A percentile compares a stretch with the other conserved stretches of the same genome.
Conservation (phyloP, 2,888 invertebrate species). For the Chromoteleia sp. region DNA sequence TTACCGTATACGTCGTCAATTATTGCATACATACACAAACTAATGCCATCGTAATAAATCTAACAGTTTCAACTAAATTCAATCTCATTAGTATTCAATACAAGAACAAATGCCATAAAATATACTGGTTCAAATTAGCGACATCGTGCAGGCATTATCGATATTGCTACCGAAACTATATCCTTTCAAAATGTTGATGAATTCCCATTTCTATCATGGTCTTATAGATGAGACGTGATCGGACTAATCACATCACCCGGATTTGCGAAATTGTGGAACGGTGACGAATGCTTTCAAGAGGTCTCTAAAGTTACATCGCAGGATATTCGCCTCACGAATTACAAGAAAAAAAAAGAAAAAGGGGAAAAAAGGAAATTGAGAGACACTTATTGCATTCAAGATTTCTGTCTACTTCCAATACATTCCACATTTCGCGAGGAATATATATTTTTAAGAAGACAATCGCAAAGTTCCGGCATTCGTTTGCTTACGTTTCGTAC, state of each 20-base stretch:
- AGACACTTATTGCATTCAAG: slow-evolving; percentile 52
- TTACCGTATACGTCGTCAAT: not conserved
- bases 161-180: slow-evolving; percentile 15
- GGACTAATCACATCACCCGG: slow-evolving; percentile 54
- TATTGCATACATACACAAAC: not conserved
- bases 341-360: not conserved
- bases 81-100: slow-evolving; percentile 20
- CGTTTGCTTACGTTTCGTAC: not conserved
- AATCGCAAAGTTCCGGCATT: not conserved
- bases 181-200: slow-evolving; percentile 34
- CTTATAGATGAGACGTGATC: slow-evolving; percentile 55
- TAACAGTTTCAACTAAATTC: slow-evolving; percentile 2
- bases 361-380: slow-evolving; percentile 19
- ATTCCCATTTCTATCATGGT: slow-evolving; percentile 29
- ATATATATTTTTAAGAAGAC: slow-evolving; percentile 1
- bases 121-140: slow-evolving; percentile 15
- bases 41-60: slow-evolving; percentile 2
- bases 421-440: not conserved
- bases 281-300: slow-evolving; percentile 46
- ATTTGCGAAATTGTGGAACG: slow-evolving; percentile 39
- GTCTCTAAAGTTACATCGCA: slow-evolving; percentile 15
- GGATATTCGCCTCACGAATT: slow-evolving; percentile 52
- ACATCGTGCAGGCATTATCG: slow-evolving; percentile 45
- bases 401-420: slow-evolving; percentile 21
- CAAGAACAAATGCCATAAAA: slow-evolving; percentile 10